A percentile compares a stretch with the other conserved stretches of the same genome.
Conservation (phyloP, 2,113 vertebrate genomes). For the Irena cyanogastra region DNA sequence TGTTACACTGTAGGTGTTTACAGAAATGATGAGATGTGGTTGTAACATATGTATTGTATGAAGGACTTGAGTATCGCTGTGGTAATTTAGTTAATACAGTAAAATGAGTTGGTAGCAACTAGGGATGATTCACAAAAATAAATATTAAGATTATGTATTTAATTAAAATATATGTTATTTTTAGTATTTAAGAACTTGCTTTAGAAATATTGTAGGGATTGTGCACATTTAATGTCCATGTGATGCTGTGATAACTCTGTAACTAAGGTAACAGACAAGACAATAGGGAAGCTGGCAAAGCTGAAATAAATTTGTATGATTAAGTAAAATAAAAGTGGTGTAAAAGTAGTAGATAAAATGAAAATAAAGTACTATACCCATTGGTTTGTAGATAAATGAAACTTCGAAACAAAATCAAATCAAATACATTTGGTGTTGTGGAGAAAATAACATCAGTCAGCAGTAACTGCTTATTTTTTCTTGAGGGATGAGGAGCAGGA, state of each 20-base stretch:
- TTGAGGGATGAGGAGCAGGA: background rate
- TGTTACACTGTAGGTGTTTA: background rate
- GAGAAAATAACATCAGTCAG: background rate
- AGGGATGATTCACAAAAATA: background rate
- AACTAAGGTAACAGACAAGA: background rate
- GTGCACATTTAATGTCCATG: background rate
- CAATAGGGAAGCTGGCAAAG: background rate
- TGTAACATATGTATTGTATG: background rate
- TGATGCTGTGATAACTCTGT: background rate
- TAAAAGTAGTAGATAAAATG: background rate
- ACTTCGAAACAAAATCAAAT: background rate
- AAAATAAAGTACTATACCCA: background rate
- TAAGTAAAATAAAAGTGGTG: background rate
- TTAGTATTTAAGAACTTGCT: background rate
- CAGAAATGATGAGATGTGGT: background rate
- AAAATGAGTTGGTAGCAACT: background rate
- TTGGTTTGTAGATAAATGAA: background rate
- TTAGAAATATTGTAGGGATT: background rate
- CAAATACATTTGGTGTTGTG: background rate
- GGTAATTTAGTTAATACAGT: background rate
- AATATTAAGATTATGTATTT: background rate
- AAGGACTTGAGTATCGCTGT: background rate
- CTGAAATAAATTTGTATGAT: background rate
- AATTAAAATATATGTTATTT: background rate
- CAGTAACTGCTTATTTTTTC: background rate